These are phyloP conservation scores for Danaus melanippus DNA, from an alignment of 1,140 invertebrate species.

Conservation along the genomic window DNA sequence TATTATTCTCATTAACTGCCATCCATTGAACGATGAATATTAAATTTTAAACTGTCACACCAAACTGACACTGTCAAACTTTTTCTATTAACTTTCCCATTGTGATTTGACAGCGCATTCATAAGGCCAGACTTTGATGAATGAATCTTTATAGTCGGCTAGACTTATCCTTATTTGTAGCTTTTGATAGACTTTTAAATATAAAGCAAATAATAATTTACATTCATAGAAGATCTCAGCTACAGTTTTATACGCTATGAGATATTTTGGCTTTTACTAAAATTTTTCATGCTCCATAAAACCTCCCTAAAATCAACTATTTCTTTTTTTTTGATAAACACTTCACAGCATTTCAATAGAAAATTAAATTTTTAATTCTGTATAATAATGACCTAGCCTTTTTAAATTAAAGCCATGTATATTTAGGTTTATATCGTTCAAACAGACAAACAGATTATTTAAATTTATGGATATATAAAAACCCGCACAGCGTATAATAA, in stretches of 20 bases:
- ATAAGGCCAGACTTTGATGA: slow-evolving; percentile 56
- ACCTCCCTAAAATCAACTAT: too few relatives aligned
- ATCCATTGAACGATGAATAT: slow-evolving; percentile 33
- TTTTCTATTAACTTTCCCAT: slow-evolving; percentile 68
- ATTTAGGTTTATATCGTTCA: slow-evolving; percentile 26
- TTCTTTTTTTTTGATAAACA: too few relatives aligned
- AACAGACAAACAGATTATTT: slow-evolving; percentile 37
- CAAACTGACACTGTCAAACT: slow-evolving; percentile 46
- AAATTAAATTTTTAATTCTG: too few relatives aligned
- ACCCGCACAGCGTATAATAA: slow-evolving; percentile 30
- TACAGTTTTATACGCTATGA: too few relatives aligned
- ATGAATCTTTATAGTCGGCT: slow-evolving; percentile 21
- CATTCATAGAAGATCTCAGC: too few relatives aligned
- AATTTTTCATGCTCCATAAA: too few relatives aligned
- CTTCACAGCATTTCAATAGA: too few relatives aligned
- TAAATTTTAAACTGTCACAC: slow-evolving; percentile 55
- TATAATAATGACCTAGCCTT: not conserved
- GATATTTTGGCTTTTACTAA: too few relatives aligned
- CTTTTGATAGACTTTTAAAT: too few relatives aligned
- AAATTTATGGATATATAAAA: slow-evolving; percentile 37
- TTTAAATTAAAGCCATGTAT: slow-evolving; percentile 17
- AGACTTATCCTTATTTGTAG: slow-evolving; percentile 7
- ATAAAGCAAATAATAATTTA: too few relatives aligned
- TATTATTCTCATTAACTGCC: slow-evolving; percentile 8
- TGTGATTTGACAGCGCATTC: slow-evolving; percentile 58